Percentiles rank a stretch among this genome's conserved stretches.
phyloP scores from a whole-genome alignment of 2,797 vertebrate species.

The Gastrophryne carolinensis region DNA sequence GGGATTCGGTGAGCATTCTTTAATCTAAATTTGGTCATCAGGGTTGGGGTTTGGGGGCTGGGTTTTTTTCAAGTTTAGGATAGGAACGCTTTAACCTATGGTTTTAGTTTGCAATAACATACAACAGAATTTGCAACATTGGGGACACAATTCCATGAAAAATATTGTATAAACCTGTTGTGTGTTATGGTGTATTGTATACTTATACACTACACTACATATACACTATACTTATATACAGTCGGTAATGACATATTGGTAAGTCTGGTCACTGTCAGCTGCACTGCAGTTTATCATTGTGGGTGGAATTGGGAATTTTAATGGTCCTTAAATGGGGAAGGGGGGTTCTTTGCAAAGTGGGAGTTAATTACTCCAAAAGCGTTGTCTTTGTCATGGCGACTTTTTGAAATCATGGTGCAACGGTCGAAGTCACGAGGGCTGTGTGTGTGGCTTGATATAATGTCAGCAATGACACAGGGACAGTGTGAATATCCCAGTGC shows the following conservation, averaged over 20 bases:
- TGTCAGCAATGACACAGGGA: constrained; percentile 15
- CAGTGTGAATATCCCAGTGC: constrained; percentile 31
- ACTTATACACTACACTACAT: too few relatives aligned
- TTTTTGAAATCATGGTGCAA: background rate
- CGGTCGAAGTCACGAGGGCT: background rate
- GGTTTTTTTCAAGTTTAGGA: too few relatives aligned
- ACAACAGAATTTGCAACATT: too few relatives aligned
- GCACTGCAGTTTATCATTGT: background rate
- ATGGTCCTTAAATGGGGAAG: background rate
- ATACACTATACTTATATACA: too few relatives aligned
- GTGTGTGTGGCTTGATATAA: constrained; percentile 11
- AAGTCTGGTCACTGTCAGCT: background rate
- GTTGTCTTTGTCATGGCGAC: background rate
- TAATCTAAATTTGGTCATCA: too few relatives aligned
- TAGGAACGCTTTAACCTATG: too few relatives aligned
- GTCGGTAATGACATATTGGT: background rate
- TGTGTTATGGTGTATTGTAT: too few relatives aligned
- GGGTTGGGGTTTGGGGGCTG: too few relatives aligned
- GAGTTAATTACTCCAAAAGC: background rate
- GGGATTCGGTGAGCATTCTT: too few relatives aligned
- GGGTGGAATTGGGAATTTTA: background rate
- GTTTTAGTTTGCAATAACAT: too few relatives aligned
- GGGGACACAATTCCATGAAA: too few relatives aligned
- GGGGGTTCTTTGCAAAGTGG: background rate
- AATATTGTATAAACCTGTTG: too few relatives aligned